phyloP scores from a whole-genome alignment of 2,113 vertebrate species.

The Varanus komodoensis region DNA sequence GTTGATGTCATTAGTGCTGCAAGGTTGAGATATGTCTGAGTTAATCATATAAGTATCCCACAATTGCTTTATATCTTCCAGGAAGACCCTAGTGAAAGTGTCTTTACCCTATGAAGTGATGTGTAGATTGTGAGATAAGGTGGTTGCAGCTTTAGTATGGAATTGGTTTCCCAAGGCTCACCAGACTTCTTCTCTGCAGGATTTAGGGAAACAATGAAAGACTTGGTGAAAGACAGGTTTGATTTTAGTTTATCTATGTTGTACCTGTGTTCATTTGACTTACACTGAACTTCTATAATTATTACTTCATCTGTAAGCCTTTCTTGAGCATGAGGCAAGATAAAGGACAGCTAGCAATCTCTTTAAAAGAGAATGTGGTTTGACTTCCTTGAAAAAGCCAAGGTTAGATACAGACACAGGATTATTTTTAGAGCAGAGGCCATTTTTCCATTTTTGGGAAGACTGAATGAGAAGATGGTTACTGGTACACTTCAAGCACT shows the following conservation, averaged over 20 bases:
- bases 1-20: background rate
- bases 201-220: background rate
- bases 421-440: too few species aligned
- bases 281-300: background rate
- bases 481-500: too few species aligned
- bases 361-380: too few species aligned
- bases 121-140: background rate
- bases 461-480: too few species aligned
- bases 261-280: background rate
- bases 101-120: background rate
- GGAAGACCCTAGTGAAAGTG: background rate
- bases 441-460: too few species aligned
- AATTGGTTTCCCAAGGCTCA: background rate
- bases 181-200: background rate
- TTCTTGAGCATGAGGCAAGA: background rate
- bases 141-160: background rate
- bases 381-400: too few species aligned
- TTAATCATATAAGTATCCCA: background rate
- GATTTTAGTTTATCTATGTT: background rate
- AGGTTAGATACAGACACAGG: too few species aligned
- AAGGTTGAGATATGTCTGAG: background rate
- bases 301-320: background rate
- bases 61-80: background rate
- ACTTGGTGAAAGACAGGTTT: background rate
- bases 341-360: background rate